Evolutionary conservation across 2,113 vertebrate species (phyloP).

Genomic region (Epinephelus fuscoguttatus): DNA sequence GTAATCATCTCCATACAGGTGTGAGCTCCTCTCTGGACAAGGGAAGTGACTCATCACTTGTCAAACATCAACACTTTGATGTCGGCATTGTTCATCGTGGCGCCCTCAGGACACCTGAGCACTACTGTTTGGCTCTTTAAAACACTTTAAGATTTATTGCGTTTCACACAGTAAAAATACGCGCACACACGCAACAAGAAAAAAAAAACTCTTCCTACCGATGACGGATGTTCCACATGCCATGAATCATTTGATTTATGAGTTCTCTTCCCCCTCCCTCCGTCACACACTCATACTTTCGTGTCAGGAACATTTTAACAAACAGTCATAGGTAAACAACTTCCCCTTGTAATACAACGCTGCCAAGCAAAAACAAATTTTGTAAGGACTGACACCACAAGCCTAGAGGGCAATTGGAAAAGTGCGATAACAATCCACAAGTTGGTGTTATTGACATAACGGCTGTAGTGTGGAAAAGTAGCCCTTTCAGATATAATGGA

Average conservation of each 20-base stretch:
- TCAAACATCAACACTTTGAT: conserved; percentile 87
- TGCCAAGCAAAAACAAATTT: conserved; percentile 74
- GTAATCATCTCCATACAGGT: conserved; percentile 96
- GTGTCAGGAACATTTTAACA: conserved; percentile 78
- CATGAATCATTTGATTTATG: conserved; percentile 85
- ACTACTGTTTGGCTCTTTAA: conserved; percentile 76
- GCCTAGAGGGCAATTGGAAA: conserved; percentile 75
- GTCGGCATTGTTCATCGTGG: conserved; percentile 79
- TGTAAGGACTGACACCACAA: conserved; percentile 64
- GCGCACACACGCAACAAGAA: conserved; percentile 49
- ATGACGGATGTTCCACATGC: conserved; percentile 81
- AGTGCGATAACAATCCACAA: conserved; percentile 70
- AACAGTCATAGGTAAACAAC: conserved; percentile 81
- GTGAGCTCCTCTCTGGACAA: conserved; percentile 88
- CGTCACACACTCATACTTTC: conserved; percentile 76
- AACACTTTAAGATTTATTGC: conserved; percentile 86
- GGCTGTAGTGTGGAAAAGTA: conserved; percentile 69
- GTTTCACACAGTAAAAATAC: conserved; percentile 74
- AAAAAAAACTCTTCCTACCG: conserved; percentile 68
- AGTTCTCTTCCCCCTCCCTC: conserved; percentile 66
- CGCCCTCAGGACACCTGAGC: conserved; percentile 82
- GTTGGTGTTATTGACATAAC: conserved; percentile 69
- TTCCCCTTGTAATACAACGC: conserved; percentile 73
- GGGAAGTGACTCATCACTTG: conserved; percentile 91
- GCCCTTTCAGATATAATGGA: conserved; percentile 73